A percentile compares a stretch with the other conserved stretches of the same genome.
Conservation (phyloP, 1,140 invertebrate genomes). For the Caenorhabditis latens region DNA sequence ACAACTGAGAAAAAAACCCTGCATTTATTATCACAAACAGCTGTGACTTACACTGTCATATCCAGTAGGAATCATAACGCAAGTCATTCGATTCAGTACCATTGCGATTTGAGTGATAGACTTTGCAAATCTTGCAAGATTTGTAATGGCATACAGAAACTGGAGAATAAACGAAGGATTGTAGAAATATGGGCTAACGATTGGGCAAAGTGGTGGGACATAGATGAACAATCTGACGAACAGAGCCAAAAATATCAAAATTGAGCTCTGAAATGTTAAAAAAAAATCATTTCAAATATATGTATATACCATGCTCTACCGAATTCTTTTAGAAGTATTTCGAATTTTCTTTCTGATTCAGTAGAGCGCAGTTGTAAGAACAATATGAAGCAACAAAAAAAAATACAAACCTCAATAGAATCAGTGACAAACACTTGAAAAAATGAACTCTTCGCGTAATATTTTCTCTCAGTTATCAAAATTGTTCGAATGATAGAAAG, state of each 20-base stretch:
- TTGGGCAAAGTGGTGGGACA: neutral
- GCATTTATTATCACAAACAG: neutral
- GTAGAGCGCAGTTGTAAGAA: too few relatives aligned
- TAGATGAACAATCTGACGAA: neutral
- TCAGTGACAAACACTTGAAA: neutral
- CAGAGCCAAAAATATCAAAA: neutral
- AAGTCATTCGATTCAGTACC: constrained; percentile 5
- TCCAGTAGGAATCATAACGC: neutral
- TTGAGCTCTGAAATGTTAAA: neutral
- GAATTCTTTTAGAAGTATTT: too few relatives aligned
- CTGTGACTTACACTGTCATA: neutral
- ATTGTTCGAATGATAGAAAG: neutral
- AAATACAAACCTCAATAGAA: neutral
- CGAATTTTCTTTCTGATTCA: too few relatives aligned
- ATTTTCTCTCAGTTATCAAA: neutral
- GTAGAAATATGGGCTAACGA: neutral
- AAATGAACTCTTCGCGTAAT: neutral
- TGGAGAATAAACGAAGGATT: neutral
- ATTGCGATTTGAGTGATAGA: neutral
- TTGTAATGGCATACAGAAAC: neutral
- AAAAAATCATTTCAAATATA: too few relatives aligned
- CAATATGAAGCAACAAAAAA: neutral
- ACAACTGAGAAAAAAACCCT: neutral
- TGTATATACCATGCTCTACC: too few relatives aligned
- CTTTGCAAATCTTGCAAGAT: neutral